Conservation (phyloP, 2,797 vertebrate species). For the Danio choprae region DNA sequence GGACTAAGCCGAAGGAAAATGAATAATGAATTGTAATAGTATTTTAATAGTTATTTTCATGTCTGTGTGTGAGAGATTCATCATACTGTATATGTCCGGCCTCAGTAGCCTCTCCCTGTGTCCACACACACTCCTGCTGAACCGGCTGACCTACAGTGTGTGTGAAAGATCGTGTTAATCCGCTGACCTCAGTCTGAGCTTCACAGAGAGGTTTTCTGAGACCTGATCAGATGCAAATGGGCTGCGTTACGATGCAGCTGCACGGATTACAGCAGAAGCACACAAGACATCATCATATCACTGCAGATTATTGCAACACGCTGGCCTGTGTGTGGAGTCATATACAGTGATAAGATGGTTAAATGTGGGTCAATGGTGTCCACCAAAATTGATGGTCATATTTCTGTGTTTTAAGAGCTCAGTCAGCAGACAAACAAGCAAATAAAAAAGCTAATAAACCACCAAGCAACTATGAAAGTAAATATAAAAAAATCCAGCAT, state of each 20-base stretch:
- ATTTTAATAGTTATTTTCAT: background rate
- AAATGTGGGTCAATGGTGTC: conserved; percentile 1
- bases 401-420: background rate
- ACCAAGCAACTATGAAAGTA: too few species aligned
- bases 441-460: too few species aligned
- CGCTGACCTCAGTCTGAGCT: conserved; percentile 26
- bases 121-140: conserved; percentile 3
- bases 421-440: conserved; percentile 4
- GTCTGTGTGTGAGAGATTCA: background rate
- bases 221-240: conserved; percentile 32
- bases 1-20: too few species aligned
- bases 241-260: conserved; percentile 35
- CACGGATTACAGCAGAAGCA: conserved; percentile 16
- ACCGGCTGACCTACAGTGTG: conserved; percentile 33
- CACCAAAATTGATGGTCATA: background rate
- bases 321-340: background rate
- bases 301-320: conserved; percentile 19
- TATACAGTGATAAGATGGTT: background rate
- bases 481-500: too few species aligned
- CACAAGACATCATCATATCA: conserved; percentile 38
- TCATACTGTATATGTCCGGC: background rate
- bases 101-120: background rate
- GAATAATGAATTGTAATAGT: background rate
- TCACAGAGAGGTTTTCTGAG: background rate
- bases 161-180: conserved; percentile 42